Conservation (phyloP, 2,113 vertebrate species). For the Phaethon lepturus region DNA sequence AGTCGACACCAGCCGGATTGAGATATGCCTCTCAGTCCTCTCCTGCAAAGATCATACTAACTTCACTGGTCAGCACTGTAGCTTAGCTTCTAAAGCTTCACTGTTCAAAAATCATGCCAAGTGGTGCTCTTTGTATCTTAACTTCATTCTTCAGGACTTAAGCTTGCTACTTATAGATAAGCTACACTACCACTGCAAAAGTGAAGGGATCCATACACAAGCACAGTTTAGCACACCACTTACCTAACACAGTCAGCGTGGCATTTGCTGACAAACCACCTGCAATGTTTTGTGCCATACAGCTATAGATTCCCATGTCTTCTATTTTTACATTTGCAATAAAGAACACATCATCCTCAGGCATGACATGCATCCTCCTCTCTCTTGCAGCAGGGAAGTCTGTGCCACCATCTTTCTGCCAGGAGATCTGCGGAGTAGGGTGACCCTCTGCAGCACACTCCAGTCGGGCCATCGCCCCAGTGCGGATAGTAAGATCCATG, state of each 20-base stretch:
- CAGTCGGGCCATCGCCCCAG: slow-evolving; percentile 82
- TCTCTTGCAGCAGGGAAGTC: slow-evolving; percentile 86
- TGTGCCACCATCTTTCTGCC: slow-evolving; percentile 87
- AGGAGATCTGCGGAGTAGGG: slow-evolving; percentile 83
- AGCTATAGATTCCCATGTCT: slow-evolving; percentile 86
- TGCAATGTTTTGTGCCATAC: slow-evolving; percentile 82
- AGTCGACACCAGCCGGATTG: background rate
- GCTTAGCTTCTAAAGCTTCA: background rate
- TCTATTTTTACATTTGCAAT: slow-evolving; percentile 85
- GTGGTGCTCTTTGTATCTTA: background rate
- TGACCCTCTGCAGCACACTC: slow-evolving; percentile 86
- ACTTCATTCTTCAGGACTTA: background rate
- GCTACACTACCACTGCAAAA: too few species aligned
- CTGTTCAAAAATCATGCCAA: background rate
- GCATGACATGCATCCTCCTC: slow-evolving; percentile 88
- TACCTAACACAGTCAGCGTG: slow-evolving; percentile 81
- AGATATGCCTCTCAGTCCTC: background rate
- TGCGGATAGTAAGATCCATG: slow-evolving; percentile 84
- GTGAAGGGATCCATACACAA: background rate
- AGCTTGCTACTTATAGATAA: background rate
- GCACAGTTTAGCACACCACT: background rate
- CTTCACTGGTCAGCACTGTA: background rate
- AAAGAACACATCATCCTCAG: slow-evolving; percentile 85
- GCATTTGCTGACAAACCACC: slow-evolving; percentile 82
- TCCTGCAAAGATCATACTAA: background rate